phyloP scores from a whole-genome alignment of 2,113 vertebrate species.

The Hippopotamus amphibius region DNA sequence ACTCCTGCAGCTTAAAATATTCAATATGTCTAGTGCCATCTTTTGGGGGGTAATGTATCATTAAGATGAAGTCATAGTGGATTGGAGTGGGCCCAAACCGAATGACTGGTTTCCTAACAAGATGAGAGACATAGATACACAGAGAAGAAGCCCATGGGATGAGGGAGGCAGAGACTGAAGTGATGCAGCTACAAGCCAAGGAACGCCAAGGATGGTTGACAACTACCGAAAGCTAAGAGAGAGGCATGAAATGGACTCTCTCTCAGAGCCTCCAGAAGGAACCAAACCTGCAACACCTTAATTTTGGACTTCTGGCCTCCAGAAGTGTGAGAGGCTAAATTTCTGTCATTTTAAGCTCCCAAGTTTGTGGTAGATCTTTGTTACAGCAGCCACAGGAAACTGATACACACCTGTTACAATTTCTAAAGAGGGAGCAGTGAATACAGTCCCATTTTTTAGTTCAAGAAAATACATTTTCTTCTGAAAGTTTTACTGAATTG shows the following conservation, averaged over 20 bases:
- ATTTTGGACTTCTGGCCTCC: neutral
- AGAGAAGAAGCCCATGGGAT: neutral
- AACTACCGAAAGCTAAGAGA: neutral
- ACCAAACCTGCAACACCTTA: neutral
- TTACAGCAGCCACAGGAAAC: neutral
- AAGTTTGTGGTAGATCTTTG: neutral
- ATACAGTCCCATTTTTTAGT: neutral
- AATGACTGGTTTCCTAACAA: neutral
- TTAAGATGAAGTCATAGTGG: neutral
- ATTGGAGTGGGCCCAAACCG: too few species aligned
- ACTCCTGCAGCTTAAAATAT: neutral
- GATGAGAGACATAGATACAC: neutral
- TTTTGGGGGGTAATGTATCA: neutral
- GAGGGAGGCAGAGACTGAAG: neutral
- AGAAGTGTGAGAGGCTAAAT: neutral
- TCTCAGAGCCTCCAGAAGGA: neutral
- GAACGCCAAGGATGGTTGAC: neutral
- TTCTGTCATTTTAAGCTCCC: neutral
- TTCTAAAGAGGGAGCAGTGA: neutral
- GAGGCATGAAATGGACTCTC: neutral
- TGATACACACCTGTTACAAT: neutral
- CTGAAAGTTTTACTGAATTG: neutral
- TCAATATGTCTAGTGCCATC: neutral
- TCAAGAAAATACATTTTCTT: neutral
- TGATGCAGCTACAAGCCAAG: neutral